Evolutionary conservation across 1,140 invertebrate species (phyloP).

Genomic region (Habropoda laboriosa): DNA sequence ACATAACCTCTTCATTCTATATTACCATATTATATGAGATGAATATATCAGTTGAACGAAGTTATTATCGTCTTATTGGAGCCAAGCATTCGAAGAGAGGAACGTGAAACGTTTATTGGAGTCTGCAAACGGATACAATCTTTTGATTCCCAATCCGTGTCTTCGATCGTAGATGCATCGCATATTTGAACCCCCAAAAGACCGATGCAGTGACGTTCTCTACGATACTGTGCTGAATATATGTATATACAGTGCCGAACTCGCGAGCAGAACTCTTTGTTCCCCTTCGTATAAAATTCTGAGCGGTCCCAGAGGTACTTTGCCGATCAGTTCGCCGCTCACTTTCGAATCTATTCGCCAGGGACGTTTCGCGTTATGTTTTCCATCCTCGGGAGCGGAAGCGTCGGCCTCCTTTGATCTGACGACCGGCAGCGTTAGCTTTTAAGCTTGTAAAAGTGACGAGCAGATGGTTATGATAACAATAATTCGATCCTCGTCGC

Average conservation of each 20-base stretch:
- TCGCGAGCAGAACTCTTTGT: constrained; percentile 33
- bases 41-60: neutral
- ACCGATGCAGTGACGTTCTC: constrained; percentile 2
- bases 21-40: neutral
- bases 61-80: neutral
- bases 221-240: neutral
- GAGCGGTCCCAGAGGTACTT: constrained; percentile 41
- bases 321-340: constrained; percentile 32
- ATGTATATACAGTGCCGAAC: neutral
- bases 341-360: constrained; percentile 49
- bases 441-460: constrained; percentile 56
- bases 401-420: constrained; percentile 60
- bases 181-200: constrained; percentile 34
- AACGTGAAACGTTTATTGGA: neutral
- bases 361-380: constrained; percentile 45
- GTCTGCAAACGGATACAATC: constrained; percentile 6
- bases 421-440: constrained; percentile 31
- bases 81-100: neutral
- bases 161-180: constrained; percentile 22
- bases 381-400: constrained; percentile 48
- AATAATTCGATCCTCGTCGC: constrained; percentile 57
- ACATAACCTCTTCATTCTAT: neutral
- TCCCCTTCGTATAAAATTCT: constrained; percentile 45
- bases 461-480: constrained; percentile 63
- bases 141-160: constrained; percentile 41